Base-by-base conservation (phyloP, 2,888 invertebrate genomes). In the Drosophila leonis region DNA sequence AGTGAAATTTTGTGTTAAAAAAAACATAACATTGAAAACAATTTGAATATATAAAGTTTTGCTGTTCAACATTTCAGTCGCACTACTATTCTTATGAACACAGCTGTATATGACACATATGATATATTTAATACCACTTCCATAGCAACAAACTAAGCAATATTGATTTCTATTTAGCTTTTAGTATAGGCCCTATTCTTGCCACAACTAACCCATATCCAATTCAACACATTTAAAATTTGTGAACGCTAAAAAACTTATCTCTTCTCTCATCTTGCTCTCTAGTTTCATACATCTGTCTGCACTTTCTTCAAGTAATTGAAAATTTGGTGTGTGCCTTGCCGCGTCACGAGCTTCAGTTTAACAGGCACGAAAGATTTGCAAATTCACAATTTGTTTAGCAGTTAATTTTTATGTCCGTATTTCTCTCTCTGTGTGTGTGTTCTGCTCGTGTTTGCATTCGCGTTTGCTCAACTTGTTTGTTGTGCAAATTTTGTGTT, bases 261-360 rank as follows among this genome's bases (percentile, higher is more conserved):
- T n/a, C n/a, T 35, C 13, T 13, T 35, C 13, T 35, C 35, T 35
- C 35, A 18, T 41, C 4, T 20, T 20, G 18, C n/a, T 7, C 15
- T 15, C 9, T 4, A 39, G 18, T 41, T 20, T 20, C 20, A 7
- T 12, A 5, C 1, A 10, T 5, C 8, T 44, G 1, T 15, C 15
- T 4, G 6, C 39, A 18, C 15, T 60, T 56, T 49, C 60, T 27
- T 54, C 10, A 59, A 59, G 64, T 62, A 73, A 55, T 73, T 68
- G 37, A 59, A 55, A 56, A 44, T 18, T 48, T 48, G 29, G 31
- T 49, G 44, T 46, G 24, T 56, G 35, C 49, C 56, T 61, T 57
- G 59, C n/a, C 54, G 44, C 64, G 72, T 83, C 88, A 88, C 83
- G 83, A 88, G 83, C 88, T 87, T 84, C 68, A 70, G 77, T 84